Evolutionary conservation across 1,140 invertebrate genomes (phyloP).

Genomic region (Monochamus saltuarius): DNA sequence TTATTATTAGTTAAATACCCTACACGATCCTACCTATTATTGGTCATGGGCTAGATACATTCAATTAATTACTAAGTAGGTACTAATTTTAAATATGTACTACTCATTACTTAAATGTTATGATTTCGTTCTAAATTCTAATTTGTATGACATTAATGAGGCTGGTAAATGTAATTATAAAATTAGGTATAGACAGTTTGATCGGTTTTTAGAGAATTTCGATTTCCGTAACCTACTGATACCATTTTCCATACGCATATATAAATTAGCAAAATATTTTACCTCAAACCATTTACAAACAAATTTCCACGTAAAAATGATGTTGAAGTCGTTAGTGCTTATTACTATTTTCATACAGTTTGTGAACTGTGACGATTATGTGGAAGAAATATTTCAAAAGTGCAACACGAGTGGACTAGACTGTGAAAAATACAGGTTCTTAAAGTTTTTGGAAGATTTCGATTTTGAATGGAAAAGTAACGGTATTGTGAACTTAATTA

Average conservation of each 20-base stretch:
- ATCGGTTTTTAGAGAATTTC: neutral
- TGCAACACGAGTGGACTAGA: conserved; percentile 28
- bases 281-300: neutral
- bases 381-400: conserved; percentile 29
- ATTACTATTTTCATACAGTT: neutral
- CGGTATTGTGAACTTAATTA: conserved; percentile 35
- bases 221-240: conserved; percentile 22
- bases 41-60: too few relatives aligned
- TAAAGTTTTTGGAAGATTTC: conserved; percentile 36
- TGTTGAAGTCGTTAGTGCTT: neutral
- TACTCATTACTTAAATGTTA: too few relatives aligned
- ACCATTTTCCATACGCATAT: conserved; percentile 8
- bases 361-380: conserved; percentile 32
- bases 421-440: conserved; percentile 37
- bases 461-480: conserved; percentile 30
- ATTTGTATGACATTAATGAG: too few relatives aligned
- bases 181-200: too few relatives aligned
- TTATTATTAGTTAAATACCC: too few relatives aligned
- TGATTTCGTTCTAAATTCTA: too few relatives aligned
- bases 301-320: neutral
- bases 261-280: conserved; percentile 2
- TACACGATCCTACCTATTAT: too few relatives aligned
- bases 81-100: too few relatives aligned
- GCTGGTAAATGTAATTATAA: too few relatives aligned
- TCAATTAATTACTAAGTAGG: too few relatives aligned